Conservation (phyloP, 2,113 vertebrate species). For the Tinamus guttatus region DNA sequence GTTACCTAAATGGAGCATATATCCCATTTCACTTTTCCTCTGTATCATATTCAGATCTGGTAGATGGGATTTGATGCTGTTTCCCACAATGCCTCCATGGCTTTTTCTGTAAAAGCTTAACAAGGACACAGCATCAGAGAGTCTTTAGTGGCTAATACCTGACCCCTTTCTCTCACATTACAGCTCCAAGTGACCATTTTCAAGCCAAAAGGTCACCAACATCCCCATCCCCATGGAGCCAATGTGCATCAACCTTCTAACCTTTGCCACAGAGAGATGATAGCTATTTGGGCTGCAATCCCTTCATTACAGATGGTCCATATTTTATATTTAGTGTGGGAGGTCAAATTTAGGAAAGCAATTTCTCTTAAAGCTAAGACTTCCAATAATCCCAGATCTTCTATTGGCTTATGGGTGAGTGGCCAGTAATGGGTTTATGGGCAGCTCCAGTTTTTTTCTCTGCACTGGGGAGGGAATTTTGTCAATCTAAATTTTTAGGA, state of each 20-base stretch:
- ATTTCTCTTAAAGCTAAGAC: conserved; percentile 90
- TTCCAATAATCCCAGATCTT: conserved; percentile 78
- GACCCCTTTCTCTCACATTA: conserved; percentile 79
- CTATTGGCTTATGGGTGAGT: conserved; percentile 79
- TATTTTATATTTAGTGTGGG: conserved; percentile 93
- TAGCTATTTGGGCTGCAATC: conserved; percentile 85
- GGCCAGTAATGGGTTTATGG: conserved; percentile 80
- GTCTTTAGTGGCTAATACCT: conserved; percentile 77
- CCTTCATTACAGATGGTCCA: conserved; percentile 88
- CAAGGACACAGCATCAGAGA: conserved; percentile 74
- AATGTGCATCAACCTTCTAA: conserved; percentile 78
- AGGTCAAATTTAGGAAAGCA: conserved; percentile 86
- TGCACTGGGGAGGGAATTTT: conserved; percentile 71
- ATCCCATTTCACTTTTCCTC: conserved; percentile 69
- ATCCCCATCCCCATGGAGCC: conserved; percentile 75
- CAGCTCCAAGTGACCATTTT: conserved; percentile 80
- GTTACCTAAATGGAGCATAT: conserved; percentile 27
- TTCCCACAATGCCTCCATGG: conserved; percentile 51
- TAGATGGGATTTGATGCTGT: conserved; percentile 72
- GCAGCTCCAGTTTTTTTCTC: conserved; percentile 64
- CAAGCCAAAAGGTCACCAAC: conserved; percentile 82
- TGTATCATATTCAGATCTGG: conserved; percentile 63
- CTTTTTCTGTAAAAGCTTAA: conserved; percentile 72
- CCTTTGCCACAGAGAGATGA: conserved; percentile 77
- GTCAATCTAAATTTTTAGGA: conserved; percentile 81